A percentile compares a stretch with the other conserved stretches of the same genome.
Conservation (phyloP, 1,140 invertebrate genomes). For the Drosophila mayri region DNA sequence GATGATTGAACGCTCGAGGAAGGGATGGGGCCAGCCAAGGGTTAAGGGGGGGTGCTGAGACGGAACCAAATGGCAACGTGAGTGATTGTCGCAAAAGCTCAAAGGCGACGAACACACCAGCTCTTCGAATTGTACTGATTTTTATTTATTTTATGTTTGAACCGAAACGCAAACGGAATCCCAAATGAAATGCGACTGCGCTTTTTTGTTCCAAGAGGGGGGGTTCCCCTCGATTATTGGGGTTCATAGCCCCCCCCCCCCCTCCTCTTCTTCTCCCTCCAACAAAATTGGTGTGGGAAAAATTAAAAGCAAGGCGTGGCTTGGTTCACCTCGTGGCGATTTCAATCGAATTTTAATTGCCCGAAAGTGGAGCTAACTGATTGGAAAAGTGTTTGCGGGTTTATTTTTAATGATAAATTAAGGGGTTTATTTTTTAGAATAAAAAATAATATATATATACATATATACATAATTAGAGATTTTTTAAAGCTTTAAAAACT, state of each 20-base stretch:
- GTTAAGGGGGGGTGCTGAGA: constrained; percentile 22
- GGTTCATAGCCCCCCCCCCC: constrained; percentile 20
- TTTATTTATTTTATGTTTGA: constrained; percentile 84
- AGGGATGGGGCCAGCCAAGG: constrained; percentile 2
- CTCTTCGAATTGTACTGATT: constrained; percentile 83
- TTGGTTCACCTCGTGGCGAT: constrained; percentile 47
- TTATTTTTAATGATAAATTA: background rate
- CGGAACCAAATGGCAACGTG: constrained; percentile 64
- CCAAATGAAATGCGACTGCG: constrained; percentile 66
- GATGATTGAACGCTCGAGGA: constrained; percentile 54
- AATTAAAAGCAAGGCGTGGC: constrained; percentile 51
- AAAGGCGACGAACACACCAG: constrained; percentile 67
- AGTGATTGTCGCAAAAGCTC: constrained; percentile 83
- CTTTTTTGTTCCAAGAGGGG: constrained; percentile 14
- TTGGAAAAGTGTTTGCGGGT: background rate
- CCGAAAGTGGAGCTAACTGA: constrained; percentile 29
- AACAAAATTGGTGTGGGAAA: constrained; percentile 77
- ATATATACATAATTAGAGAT: background rate
- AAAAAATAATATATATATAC: background rate
- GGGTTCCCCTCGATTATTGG: constrained; percentile 4
- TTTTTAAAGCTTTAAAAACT: too few relatives aligned
- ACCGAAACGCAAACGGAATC: constrained; percentile 76
- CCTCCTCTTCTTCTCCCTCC: constrained; percentile 3
- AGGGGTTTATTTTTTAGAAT: background rate
- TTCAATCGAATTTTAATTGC: constrained; percentile 69